Base-by-base conservation (phyloP, 2,113 vertebrate species). In the Mixornis gularis region DNA sequence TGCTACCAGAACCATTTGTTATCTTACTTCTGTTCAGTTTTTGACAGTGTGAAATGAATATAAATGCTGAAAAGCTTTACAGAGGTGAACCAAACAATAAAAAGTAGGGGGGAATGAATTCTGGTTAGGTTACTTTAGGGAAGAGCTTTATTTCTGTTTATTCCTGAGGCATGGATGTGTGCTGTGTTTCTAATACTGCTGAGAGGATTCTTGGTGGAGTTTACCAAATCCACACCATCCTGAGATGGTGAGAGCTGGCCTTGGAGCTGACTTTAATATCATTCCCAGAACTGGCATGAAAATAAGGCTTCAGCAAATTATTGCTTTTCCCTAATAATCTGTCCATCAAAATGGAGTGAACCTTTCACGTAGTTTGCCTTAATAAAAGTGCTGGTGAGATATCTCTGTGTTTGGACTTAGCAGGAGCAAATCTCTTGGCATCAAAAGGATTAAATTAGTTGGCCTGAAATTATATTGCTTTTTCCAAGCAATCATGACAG, bases 1-100 rank as follows among this genome's bases (percentile, higher is more conserved):
- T 94, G 90, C 93, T 95, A 86, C 89, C 90, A 91, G 93, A 94
- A 87, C 93, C 93, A 83, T 94, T 95, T 96, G 95, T 97, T 97
- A 97, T 96, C 95, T 97, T 94, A 95, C 92, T 85, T 73, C 96
- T 93, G 95, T 94, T 92, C 88, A 91, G 85, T 90, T 91, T 85
- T 92, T 95, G 94, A 94, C 92, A 85, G 86, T 66, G 89, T 66
- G 94, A 89, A 93, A 96, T 93, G 92, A 96, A 94, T 95, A 96
- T 73, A 89, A 95, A 96, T 85, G 58, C 69, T 83, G 89, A 62
- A 85, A 93, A 95, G 52, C 89, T 94, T 83, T 96, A 89, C 92
- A 96, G 86, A 94, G 92, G 94, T 96, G 96, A 95, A 92, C 88
- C 84, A 95, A 85, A 89, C 85, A 71, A 92, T 92, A 92, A 95